Evolutionary conservation across 2,113 vertebrate genomes (phyloP).

Genomic region (Epinephelus moara): DNA sequence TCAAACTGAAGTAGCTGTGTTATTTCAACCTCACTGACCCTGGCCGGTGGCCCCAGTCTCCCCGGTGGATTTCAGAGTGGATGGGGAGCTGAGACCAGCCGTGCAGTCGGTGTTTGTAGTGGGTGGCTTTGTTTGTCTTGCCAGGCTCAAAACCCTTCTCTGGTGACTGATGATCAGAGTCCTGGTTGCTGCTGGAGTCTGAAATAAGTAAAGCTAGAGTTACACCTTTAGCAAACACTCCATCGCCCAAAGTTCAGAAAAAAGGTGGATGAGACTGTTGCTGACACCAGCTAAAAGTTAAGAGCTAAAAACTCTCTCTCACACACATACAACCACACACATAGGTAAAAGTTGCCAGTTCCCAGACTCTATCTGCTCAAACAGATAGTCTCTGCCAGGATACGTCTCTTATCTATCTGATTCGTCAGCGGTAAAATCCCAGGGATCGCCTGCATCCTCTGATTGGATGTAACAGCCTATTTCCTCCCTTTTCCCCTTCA

Average conservation of each 20-base stretch:
- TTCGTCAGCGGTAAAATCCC: slow-evolving; percentile 35
- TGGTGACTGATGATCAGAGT: slow-evolving; percentile 81
- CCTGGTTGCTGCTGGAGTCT: slow-evolving; percentile 56
- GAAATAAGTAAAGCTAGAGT: slow-evolving; percentile 69
- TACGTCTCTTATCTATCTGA: slow-evolving; percentile 31
- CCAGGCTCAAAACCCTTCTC: slow-evolving; percentile 53
- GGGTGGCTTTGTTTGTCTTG: slow-evolving; percentile 82
- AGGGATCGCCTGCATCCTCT: slow-evolving; percentile 16
- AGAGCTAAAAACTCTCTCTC: background rate
- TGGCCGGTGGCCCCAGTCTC: slow-evolving; percentile 42
- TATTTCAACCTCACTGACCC: slow-evolving; percentile 85
- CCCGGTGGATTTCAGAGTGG: slow-evolving; percentile 55
- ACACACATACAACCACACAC: background rate
- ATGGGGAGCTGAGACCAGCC: slow-evolving; percentile 38
- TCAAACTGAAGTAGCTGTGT: slow-evolving; percentile 77
- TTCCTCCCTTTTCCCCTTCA: slow-evolving; percentile 23
- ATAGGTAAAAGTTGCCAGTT: background rate
- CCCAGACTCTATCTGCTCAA: slow-evolving; percentile 7
- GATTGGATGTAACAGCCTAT: slow-evolving; percentile 46
- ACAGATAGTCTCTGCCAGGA: slow-evolving; percentile 27
- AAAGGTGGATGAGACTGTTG: slow-evolving; percentile 33
- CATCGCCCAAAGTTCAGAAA: slow-evolving; percentile 42
- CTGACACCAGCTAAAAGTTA: slow-evolving; percentile 26
- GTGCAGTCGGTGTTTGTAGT: slow-evolving; percentile 66
- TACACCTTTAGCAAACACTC: slow-evolving; percentile 83